These are phyloP conservation scores for Tipula confusa DNA, from an alignment of 2,888 invertebrate genomes.

Conservation along the genomic window DNA sequence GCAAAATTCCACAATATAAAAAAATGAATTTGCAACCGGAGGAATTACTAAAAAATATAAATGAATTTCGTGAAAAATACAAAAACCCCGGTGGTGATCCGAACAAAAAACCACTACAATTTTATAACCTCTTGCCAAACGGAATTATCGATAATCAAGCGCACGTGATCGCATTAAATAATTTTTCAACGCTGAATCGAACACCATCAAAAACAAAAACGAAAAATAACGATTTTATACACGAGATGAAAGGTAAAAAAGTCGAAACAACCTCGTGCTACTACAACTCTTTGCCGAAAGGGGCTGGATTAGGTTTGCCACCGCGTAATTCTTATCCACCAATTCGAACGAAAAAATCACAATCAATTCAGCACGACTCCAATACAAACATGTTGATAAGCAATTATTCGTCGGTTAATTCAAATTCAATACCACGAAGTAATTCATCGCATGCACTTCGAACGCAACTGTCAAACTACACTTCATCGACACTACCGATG, in stretches of 20 bases:
- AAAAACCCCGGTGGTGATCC: slow-evolving; percentile 55
- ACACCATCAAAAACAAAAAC: slow-evolving; percentile 32
- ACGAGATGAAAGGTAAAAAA: slow-evolving; percentile 48
- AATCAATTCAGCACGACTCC: slow-evolving; percentile 43
- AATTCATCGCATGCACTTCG: slow-evolving; percentile 59
- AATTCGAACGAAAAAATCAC: slow-evolving; percentile 54
- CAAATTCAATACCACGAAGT: slow-evolving; percentile 58
- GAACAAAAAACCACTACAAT: slow-evolving; percentile 35
- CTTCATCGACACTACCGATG: slow-evolving; percentile 42
- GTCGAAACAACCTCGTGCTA: slow-evolving; percentile 40
- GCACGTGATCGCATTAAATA: slow-evolving; percentile 30
- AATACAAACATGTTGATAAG: slow-evolving; percentile 50
- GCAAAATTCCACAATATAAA: background rate
- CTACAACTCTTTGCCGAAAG: slow-evolving; percentile 49
- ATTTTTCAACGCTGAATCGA: slow-evolving; percentile 37
- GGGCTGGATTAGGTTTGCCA: slow-evolving; percentile 56
- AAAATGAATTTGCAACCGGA: slow-evolving; percentile 44
- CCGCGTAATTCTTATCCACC: slow-evolving; percentile 62
- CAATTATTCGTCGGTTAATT: background rate
- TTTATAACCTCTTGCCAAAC: slow-evolving; percentile 32
- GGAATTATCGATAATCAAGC: slow-evolving; percentile 29
- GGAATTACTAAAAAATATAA: slow-evolving; percentile 58
- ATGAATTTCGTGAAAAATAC: slow-evolving; percentile 60
- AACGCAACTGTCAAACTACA: slow-evolving; percentile 41
- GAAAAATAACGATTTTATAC: slow-evolving; percentile 46